Evolutionary conservation across 2,113 vertebrate genomes (phyloP), one percentile per base, ranked within the genome.

Genomic region (Erythrolamprus reginae): DNA sequence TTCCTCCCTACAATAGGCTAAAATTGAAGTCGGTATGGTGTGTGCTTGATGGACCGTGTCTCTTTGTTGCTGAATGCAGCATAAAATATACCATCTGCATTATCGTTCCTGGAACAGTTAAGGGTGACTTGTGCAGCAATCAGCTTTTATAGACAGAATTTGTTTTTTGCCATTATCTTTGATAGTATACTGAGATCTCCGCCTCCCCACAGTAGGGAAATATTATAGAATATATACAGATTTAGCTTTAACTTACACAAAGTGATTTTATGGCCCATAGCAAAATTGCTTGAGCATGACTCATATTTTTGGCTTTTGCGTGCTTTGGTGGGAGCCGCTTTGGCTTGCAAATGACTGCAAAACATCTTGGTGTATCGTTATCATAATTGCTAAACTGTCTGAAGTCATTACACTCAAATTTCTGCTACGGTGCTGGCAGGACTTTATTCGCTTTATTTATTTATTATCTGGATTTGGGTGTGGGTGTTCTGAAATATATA

Each of bases 261-360:
- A 95, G 92, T 90, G 94, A 96, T 96, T 96, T 97, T 95, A 96
- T 96, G 95, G 95, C 96, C 95, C 90, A 93, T 87, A 95, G 96
- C 95, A 95, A 96, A 96, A 96, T 97, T 95, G 92, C 94, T 95
- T 92, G 28, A 91, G 96, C 93, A 92, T 97, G 96, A 97, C 94
- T 96, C 96, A 96, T 92, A 19, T 93, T 95, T 94, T 91, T 94
- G 93, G 93, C 95, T 93, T 93, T 91, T 83, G 17, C 95, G 92
- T 93, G n/a, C 94, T 95, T 95, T 94, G 95, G 88, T 87, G 91
- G 93, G 95, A 96, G 93, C 95, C 95, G 61, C 89, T 93, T 93
- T 95, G 90, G 89, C 89, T 93, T 85, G 88, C 89, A 93, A 89
- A 93, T 95, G 93, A 92, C 96, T 96, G 94, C 95, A 95, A 91